Percentiles rank a stretch among this genome's conserved stretches.
phyloP scores from a whole-genome alignment of 2,113 vertebrate genomes.

The Galbula dea region DNA sequence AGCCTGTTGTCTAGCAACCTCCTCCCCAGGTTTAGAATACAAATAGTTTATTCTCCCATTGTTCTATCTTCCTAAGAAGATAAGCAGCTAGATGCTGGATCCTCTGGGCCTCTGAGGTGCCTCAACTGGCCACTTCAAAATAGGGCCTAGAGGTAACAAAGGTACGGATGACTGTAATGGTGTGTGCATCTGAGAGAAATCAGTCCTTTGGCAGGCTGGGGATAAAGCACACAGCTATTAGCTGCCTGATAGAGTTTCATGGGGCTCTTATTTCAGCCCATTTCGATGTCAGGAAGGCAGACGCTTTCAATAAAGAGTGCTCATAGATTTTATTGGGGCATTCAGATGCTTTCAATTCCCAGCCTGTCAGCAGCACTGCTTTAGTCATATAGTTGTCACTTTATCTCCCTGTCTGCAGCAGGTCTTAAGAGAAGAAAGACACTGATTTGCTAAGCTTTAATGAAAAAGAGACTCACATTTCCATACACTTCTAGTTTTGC shows the following conservation, averaged over 20 bases:
- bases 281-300: constrained; percentile 32
- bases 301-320: constrained; percentile 6
- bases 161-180: background rate
- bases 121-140: background rate
- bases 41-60: background rate
- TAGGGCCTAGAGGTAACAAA: background rate
- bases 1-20: background rate
- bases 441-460: background rate
- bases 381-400: background rate
- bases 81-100: background rate
- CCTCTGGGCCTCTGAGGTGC: background rate
- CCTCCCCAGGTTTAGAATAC: background rate
- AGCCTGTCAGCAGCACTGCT: constrained; percentile 30
- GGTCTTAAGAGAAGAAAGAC: constrained; percentile 8
- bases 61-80: background rate
- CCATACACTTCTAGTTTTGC: background rate
- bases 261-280: constrained; percentile 29
- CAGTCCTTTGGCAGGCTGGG: background rate
- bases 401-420: background rate
- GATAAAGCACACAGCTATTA: constrained; percentile 11
- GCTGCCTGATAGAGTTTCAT: constrained; percentile 8
- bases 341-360: constrained; percentile 39
- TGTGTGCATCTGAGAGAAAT: background rate
- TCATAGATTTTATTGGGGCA: constrained; percentile 44
- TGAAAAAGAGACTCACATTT: constrained; percentile 5